Evolutionary conservation across 2,888 invertebrate species (phyloP), one percentile per base, ranked within the genome.

Genomic region (Caenorhabditis angaria): DNA sequence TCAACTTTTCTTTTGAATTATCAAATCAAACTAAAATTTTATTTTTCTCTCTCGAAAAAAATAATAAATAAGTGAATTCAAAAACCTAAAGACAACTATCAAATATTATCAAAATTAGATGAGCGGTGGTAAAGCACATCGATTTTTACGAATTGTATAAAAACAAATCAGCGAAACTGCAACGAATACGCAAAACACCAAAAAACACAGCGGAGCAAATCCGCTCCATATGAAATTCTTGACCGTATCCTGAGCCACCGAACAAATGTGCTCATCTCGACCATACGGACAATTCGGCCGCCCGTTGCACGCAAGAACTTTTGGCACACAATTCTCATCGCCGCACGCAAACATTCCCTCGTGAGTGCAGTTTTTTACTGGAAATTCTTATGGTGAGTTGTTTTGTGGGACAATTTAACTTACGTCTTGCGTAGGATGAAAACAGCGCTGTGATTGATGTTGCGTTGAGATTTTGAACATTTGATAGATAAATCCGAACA

Each of bases 291-390:
- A 86, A 63, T 86, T 85, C 20, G 69, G 56, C 12, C 76, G 74
- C 2, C 77, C 78, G 61, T 85, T 85, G 76, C 86, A 86, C 2
- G 76, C 79, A 25, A 86, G 66, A 5, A 64, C 59, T 27, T 72
- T 61, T 1, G 86, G 85, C 25, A 87, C 82, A 71, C 87, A 87
- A 35, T 84, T 84, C 65, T 85, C 87, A 69, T 87, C 87, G 20
- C 86, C 85, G 68, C 87, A 87, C 6, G 76, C 72, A 67, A 84
- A 85, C n/a, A 84, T 72, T 14, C 63, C 76, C 35, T 70, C 72
- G 59, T 76, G 67, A 8, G 82, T 74, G 70, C 85, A 86, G 61
- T 86, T 85, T 67, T 84, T 85, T 61, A 74, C 86, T 86, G 69
- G 62, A 83, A 78, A n/a, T 48, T 28, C 4, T 48, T 5, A 5